Percentiles rank a stretch among this genome's conserved stretches.
Evolutionary conservation across 2,113 vertebrate species (phyloP).

Genomic region (Campylomormyrus numenius): DNA sequence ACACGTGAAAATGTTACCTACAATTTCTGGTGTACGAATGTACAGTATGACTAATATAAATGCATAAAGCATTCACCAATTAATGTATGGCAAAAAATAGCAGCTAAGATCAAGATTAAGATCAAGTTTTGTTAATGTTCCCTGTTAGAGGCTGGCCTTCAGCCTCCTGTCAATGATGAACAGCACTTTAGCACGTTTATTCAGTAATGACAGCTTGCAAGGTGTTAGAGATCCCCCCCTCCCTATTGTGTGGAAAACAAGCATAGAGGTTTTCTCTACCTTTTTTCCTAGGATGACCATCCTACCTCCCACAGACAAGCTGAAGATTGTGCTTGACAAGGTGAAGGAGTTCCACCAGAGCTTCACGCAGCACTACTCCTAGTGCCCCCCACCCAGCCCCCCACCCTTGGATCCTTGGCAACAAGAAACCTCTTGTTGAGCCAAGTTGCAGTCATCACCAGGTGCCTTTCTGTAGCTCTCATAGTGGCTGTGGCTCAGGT

Average conservation of each 20-base stretch:
- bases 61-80: neutral
- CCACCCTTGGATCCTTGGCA: neutral
- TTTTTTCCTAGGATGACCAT: slow-evolving; percentile 61
- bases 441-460: neutral
- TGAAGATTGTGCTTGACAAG: slow-evolving; percentile 53
- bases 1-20: neutral
- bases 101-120: neutral
- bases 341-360: slow-evolving; percentile 58
- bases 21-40: neutral
- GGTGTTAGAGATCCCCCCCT: neutral
- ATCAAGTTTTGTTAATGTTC: neutral
- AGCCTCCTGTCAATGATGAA: neutral
- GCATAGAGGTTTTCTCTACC: neutral
- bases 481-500: neutral
- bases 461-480: neutral
- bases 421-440: neutral
- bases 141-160: neutral
- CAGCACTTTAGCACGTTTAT: neutral
- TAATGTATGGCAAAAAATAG: neutral
- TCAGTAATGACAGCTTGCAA: neutral
- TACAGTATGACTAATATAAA: neutral
- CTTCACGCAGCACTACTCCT: slow-evolving; percentile 56
- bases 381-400: neutral
- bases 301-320: slow-evolving; percentile 57
- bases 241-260: neutral